Conservation (phyloP, 2,888 invertebrate genomes). For the Sphaerophoria taeniata region DNA sequence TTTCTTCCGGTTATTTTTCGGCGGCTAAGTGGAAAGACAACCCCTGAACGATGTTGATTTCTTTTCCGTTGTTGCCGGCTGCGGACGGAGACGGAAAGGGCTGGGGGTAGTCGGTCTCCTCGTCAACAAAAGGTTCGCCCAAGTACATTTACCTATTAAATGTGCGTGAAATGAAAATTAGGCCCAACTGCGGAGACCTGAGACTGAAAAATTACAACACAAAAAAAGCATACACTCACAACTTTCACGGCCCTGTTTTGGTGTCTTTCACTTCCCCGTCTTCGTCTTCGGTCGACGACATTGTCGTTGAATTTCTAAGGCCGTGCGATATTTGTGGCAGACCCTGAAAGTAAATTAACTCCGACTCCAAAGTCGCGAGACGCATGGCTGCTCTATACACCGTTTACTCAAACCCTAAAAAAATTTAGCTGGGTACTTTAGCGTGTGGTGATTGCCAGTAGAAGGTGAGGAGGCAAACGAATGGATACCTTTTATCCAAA, state of each 20-base stretch:
- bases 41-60: background rate
- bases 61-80: background rate
- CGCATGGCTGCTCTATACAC: background rate
- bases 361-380: conserved; percentile 14
- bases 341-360: conserved; percentile 67
- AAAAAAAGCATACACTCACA: conserved; percentile 7
- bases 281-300: background rate
- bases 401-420: too few relatives aligned
- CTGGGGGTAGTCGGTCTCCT: conserved; percentile 2
- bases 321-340: conserved; percentile 62
- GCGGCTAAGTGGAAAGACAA: conserved; percentile 42
- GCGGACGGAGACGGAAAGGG: background rate
- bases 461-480: background rate
- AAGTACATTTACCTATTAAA: conserved; percentile 73
- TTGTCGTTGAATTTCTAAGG: conserved; percentile 28
- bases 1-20: conserved; percentile 45
- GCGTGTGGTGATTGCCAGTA: too few relatives aligned
- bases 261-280: background rate
- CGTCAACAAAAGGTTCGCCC: conserved; percentile 49
- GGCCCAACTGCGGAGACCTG: conserved; percentile 49
- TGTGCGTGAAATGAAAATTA: conserved; percentile 74
- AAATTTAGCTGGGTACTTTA: too few relatives aligned
- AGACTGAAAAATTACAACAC: conserved; percentile 22
- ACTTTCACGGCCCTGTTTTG: conserved; percentile 11
- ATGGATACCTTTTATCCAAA: conserved; percentile 20